These are phyloP conservation scores for Myopa testacea DNA, from an alignment of 2,888 invertebrate genomes.

Conservation along the genomic window DNA sequence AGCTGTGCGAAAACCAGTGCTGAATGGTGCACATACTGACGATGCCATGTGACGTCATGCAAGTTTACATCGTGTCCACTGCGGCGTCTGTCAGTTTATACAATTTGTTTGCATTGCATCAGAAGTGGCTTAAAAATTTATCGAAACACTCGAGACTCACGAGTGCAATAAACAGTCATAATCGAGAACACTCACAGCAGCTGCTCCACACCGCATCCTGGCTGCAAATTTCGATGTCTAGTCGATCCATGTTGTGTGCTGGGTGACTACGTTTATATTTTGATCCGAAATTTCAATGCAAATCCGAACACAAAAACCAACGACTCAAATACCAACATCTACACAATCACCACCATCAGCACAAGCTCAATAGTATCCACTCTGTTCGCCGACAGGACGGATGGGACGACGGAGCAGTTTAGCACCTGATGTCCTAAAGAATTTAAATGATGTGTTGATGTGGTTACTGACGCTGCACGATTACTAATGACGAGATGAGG, in stretches of 20 bases:
- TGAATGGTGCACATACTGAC: too few species aligned
- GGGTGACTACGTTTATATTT: not conserved
- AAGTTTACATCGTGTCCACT: too few species aligned
- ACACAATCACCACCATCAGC: not conserved
- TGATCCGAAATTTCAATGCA: constrained; percentile 11
- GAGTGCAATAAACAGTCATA: constrained; percentile 36
- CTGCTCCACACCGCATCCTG: constrained; percentile 1
- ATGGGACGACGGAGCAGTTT: not conserved
- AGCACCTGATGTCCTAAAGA: constrained; percentile 26
- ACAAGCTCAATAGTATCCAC: not conserved
- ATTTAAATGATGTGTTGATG: constrained; percentile 32
- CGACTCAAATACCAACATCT: not conserved
- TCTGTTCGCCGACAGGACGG: not conserved
- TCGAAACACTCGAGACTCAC: constrained; percentile 15
- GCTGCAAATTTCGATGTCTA: constrained; percentile 4
- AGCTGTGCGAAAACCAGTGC: too few species aligned
- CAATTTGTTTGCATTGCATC: constrained; percentile 18
- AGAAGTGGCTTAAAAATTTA: constrained; percentile 25
- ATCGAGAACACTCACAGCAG: constrained; percentile 19
- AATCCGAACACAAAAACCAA: constrained; percentile 3
- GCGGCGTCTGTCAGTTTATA: not conserved
- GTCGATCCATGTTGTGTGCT: not conserved
- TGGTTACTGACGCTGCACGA: not conserved
- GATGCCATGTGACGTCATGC: too few species aligned
- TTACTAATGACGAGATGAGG: not conserved